These are phyloP conservation scores for Channa maculata DNA, from an alignment of 2,113 vertebrate genomes.

Conservation along the genomic window DNA sequence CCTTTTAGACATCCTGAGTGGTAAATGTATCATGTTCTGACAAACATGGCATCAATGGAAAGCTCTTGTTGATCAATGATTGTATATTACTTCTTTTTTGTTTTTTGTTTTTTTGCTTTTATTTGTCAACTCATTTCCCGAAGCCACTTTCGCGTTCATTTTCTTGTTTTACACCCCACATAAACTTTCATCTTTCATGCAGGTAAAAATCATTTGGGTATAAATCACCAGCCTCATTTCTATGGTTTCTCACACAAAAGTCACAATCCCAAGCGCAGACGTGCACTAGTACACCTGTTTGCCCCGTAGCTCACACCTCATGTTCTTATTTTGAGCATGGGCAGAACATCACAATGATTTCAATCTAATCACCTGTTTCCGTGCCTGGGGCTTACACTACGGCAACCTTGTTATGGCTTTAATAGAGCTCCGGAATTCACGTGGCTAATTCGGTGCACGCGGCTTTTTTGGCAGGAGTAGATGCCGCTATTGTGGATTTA, in stretches of 20 bases:
- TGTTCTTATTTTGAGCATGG: slow-evolving; percentile 4
- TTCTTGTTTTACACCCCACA: neutral
- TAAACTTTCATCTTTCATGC: neutral
- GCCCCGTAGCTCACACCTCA: slow-evolving; percentile 13
- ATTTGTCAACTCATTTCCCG: slow-evolving; percentile 23
- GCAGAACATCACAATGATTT: neutral
- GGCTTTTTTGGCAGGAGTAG: too few relatives aligned
- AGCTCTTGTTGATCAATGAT: slow-evolving; percentile 76
- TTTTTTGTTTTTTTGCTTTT: slow-evolving; percentile 26
- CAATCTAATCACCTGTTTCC: slow-evolving; percentile 18
- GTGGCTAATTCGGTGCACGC: too few relatives aligned
- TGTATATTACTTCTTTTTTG: slow-evolving; percentile 57
- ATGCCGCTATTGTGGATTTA: too few relatives aligned
- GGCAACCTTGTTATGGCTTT: slow-evolving; percentile 16
- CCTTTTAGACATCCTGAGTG: slow-evolving; percentile 66
- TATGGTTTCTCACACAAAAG: neutral
- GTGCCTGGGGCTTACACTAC: neutral
- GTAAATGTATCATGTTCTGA: slow-evolving; percentile 72
- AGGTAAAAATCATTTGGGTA: neutral
- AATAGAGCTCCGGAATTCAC: neutral
- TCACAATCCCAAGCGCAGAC: slow-evolving; percentile 2
- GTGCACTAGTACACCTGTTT: neutral
- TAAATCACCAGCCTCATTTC: neutral
- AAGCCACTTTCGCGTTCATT: slow-evolving; percentile 12
- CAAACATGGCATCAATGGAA: slow-evolving; percentile 74